These are phyloP conservation scores for Radopholus similis DNA, from an alignment of 1,140 invertebrate species.

Conservation along the genomic window DNA sequence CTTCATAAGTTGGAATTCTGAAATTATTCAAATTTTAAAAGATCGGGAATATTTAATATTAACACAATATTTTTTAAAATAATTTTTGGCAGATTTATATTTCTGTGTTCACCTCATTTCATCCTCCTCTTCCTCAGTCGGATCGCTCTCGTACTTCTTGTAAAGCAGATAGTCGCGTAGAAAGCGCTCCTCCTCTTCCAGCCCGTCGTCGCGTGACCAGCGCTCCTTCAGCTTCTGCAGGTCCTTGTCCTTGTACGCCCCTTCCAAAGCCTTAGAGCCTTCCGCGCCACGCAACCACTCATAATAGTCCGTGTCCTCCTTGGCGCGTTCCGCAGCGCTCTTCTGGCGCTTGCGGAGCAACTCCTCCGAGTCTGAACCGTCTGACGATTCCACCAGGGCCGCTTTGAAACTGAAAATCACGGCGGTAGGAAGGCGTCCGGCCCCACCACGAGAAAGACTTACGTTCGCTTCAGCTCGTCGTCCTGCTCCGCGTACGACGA, in stretches of 20 bases:
- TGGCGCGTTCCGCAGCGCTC: slow-evolving; percentile 66
- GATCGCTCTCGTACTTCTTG: slow-evolving; percentile 71
- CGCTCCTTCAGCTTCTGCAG: slow-evolving; percentile 71
- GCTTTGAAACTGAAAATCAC: slow-evolving; percentile 52
- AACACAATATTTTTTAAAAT: not conserved
- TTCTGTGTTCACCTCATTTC: not conserved
- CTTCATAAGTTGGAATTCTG: slow-evolving; percentile 62
- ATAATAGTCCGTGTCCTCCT: slow-evolving; percentile 72
- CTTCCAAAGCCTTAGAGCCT: slow-evolving; percentile 64
- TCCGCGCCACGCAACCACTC: slow-evolving; percentile 78
- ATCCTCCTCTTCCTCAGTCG: slow-evolving; percentile 63
- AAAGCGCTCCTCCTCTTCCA: slow-evolving; percentile 80
- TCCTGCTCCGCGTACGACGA: slow-evolving; percentile 72
- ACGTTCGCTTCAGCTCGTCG: slow-evolving; percentile 67
- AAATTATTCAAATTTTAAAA: not conserved
- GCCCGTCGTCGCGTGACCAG: slow-evolving; percentile 72
- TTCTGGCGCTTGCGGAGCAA: slow-evolving; percentile 68
- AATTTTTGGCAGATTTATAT: not conserved
- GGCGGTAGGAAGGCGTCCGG: not conserved
- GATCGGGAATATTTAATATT: slow-evolving; percentile 5
- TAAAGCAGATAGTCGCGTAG: slow-evolving; percentile 86
- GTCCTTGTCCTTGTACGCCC: slow-evolving; percentile 61
- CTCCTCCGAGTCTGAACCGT: slow-evolving; percentile 61
- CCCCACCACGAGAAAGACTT: not conserved
- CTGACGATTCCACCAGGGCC: slow-evolving; percentile 61